phyloP scores from a whole-genome alignment of 2,113 vertebrate species.

The Eclectus roratus region DNA sequence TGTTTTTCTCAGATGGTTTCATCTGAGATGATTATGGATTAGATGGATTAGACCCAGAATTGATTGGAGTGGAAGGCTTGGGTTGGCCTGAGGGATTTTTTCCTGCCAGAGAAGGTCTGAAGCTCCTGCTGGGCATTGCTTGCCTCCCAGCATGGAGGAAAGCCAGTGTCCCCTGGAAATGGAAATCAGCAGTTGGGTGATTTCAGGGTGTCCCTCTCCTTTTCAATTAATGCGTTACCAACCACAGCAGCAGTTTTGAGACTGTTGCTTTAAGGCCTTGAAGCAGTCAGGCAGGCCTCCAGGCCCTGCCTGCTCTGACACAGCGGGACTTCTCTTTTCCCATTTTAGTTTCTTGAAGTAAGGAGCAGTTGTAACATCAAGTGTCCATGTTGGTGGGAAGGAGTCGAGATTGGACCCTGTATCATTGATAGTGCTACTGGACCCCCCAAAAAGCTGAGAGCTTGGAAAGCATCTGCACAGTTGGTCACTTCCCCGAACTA shows the following conservation, averaged over 20 bases:
- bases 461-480: not conserved
- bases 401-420: not conserved
- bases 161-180: fast-evolving
- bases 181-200: not conserved
- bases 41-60: not conserved
- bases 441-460: slow-evolving; percentile 31
- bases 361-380: not conserved
- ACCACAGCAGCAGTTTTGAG: not conserved
- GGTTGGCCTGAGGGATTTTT: not conserved
- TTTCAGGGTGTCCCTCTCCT: not conserved
- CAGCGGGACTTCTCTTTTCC: not conserved
- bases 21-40: not conserved
- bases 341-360: not conserved
- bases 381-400: not conserved
- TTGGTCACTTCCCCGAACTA: not conserved
- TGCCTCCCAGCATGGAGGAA: not conserved
- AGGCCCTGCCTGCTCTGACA: not conserved
- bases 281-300: not conserved
- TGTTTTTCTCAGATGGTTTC: not conserved
- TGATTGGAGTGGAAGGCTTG: not conserved
- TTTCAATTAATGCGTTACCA: not conserved
- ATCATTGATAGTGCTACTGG: not conserved
- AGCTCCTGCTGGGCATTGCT: not conserved
- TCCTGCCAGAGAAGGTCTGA: not conserved
- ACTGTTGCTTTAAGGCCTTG: not conserved